Evolutionary conservation across 2,113 vertebrate species (phyloP).

Genomic region (Gopherus flavomarginatus): DNA sequence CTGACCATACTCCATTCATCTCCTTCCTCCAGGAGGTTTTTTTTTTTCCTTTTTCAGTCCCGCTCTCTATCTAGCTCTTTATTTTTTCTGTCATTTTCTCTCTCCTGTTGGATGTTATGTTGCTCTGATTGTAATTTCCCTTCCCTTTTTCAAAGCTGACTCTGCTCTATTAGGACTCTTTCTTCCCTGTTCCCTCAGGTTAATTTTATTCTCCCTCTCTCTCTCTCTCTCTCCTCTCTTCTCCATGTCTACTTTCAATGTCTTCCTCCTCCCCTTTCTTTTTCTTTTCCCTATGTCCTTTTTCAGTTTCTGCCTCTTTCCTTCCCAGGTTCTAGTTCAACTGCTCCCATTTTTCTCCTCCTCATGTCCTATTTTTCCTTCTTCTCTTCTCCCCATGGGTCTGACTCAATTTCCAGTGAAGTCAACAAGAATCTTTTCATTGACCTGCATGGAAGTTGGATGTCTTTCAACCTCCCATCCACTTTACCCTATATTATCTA

Average conservation of each 20-base stretch:
- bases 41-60: not conserved
- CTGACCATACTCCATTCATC: not conserved
- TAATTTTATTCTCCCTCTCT: not conserved
- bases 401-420: too few relatives aligned
- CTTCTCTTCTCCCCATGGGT: too few relatives aligned
- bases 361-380: not conserved
- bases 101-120: not conserved
- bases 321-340: not conserved
- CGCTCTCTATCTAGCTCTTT: not conserved
- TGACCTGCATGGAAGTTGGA: too few relatives aligned
- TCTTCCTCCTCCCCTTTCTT: not conserved
- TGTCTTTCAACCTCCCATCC: too few relatives aligned
- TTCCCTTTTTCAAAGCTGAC: not conserved
- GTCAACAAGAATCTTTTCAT: too few relatives aligned
- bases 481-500: too few relatives aligned
- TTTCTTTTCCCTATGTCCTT: not conserved
- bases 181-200: not conserved
- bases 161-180: too few relatives aligned
- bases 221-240: not conserved
- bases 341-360: not conserved
- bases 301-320: not conserved
- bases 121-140: not conserved
- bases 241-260: not conserved
- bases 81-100: not conserved
- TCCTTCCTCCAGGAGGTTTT: not conserved